These are phyloP conservation scores for Vireo griseus DNA, from an alignment of 2,797 vertebrate species.

Conservation along the genomic window DNA sequence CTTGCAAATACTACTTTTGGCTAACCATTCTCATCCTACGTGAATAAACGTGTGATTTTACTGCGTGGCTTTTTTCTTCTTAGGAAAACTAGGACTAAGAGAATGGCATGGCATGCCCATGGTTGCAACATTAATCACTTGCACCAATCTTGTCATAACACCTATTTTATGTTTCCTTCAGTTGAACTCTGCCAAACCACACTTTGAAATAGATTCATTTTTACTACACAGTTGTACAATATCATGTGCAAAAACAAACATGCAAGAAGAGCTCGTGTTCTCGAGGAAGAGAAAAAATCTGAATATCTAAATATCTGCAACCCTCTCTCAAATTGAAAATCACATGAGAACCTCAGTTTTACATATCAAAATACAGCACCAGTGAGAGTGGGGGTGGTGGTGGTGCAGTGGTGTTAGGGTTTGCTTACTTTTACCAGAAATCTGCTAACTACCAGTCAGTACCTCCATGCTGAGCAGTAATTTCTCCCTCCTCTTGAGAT, in stretches of 20 bases:
- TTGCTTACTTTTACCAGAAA: neutral
- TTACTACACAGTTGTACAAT: neutral
- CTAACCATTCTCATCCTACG: neutral
- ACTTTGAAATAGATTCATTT: neutral
- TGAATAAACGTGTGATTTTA: neutral
- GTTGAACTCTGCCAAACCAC: neutral
- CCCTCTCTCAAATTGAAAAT: neutral
- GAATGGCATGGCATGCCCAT: neutral
- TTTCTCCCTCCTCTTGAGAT: neutral
- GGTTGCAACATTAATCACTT: neutral
- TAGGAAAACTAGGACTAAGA: neutral
- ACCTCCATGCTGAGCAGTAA: neutral
- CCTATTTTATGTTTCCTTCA: neutral
- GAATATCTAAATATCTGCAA: neutral
- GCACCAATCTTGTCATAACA: neutral
- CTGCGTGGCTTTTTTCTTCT: neutral
- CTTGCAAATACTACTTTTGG: neutral
- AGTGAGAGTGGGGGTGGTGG: accelerated
- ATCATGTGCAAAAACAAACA: neutral
- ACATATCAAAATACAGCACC: neutral
- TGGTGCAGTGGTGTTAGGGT: too few species aligned
- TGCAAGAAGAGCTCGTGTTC: neutral
- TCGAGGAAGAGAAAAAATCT: neutral
- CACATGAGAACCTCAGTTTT: neutral
- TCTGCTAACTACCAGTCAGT: neutral